Conservation (phyloP, 2,797 vertebrate species). For the Halcyon chelicuti region DNA sequence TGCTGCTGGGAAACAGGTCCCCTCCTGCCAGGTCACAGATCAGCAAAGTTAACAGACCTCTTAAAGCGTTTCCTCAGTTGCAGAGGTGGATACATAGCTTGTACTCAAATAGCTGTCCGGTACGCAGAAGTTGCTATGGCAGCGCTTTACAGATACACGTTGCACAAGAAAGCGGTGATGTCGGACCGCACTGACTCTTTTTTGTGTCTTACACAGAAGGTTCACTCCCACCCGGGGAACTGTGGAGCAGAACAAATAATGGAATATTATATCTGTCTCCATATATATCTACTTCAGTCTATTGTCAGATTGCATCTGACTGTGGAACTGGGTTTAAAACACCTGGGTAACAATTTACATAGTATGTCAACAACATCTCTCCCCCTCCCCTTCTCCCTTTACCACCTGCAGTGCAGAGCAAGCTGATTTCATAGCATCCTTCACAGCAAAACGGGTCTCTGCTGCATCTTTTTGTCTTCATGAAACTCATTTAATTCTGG, state of each 20-base stretch:
- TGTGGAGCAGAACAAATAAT: neutral
- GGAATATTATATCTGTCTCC: neutral
- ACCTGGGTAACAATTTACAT: neutral
- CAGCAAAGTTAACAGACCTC: neutral
- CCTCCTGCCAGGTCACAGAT: neutral
- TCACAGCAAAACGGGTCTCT: neutral
- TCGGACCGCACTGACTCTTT: neutral
- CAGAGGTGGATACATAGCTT: neutral
- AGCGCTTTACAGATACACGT: neutral
- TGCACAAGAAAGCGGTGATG: neutral
- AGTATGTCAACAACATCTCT: neutral
- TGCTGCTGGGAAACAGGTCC: conserved; percentile 20
- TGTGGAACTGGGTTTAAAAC: neutral
- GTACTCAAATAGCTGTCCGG: neutral
- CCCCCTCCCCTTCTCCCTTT: neutral
- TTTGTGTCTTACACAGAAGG: neutral
- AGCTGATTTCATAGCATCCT: neutral
- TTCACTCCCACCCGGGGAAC: neutral
- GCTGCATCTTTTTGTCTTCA: neutral
- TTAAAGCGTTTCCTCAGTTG: neutral
- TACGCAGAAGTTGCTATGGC: neutral
- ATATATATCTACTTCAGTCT: neutral
- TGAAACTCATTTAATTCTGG: neutral
- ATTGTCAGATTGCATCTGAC: neutral
- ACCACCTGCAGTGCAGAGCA: neutral